Conservation (phyloP, 2,113 vertebrate species). For the Salminus brasiliensis region DNA sequence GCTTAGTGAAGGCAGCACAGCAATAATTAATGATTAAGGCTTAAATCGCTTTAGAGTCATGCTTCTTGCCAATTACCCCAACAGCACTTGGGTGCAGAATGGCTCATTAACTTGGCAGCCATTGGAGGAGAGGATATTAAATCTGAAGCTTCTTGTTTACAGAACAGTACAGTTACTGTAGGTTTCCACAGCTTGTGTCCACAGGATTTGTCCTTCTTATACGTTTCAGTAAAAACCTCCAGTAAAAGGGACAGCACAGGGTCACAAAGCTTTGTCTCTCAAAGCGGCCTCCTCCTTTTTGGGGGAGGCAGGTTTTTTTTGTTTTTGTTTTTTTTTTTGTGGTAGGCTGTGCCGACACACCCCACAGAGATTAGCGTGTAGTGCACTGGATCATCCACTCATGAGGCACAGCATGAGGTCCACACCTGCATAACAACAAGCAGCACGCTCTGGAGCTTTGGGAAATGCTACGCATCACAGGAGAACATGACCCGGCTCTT, state of each 20-base stretch:
- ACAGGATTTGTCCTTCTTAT: constrained; percentile 29
- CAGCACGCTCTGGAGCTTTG: constrained; percentile 38
- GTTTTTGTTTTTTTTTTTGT: neutral
- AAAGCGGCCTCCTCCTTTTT: neutral
- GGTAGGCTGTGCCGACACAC: constrained; percentile 1
- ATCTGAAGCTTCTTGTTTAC: constrained; percentile 46
- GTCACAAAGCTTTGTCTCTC: constrained; percentile 29
- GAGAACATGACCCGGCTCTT: constrained; percentile 8
- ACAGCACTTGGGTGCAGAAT: constrained; percentile 34
- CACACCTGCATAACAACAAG: constrained; percentile 53
- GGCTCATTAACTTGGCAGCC: constrained; percentile 51
- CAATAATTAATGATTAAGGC: constrained; percentile 55
- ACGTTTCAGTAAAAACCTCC: too few relatives aligned
- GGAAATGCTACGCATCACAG: neutral
- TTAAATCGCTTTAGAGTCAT: constrained; percentile 54
- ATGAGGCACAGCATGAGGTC: constrained; percentile 50
- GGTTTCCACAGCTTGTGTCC: constrained; percentile 25
- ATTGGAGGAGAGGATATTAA: constrained; percentile 52
- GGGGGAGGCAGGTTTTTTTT: too few relatives aligned
- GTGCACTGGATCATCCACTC: constrained; percentile 29
- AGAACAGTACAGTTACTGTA: constrained; percentile 27
- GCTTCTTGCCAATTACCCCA: constrained; percentile 56
- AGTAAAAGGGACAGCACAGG: constrained; percentile 25
- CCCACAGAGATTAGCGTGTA: constrained; percentile 37
- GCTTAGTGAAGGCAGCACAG: constrained; percentile 36